A percentile compares a stretch with the other conserved stretches of the same genome.
These are phyloP conservation scores for Tenthredo scrophulariae DNA, from an alignment of 2,888 invertebrate genomes.

Conservation along the genomic window DNA sequence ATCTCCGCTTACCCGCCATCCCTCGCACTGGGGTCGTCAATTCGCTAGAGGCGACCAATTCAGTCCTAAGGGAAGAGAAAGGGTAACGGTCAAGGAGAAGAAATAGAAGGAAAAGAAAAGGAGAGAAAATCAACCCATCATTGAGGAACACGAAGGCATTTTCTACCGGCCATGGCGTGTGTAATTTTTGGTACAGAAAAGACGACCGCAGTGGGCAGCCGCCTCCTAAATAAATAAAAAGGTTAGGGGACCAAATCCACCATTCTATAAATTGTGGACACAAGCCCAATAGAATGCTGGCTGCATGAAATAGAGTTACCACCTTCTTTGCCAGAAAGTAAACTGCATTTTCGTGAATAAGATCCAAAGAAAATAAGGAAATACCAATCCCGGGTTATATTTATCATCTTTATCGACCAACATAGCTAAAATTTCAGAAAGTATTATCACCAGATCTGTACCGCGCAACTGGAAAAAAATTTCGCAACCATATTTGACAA, in stretches of 20 bases:
- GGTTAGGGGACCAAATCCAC: conserved; percentile 46
- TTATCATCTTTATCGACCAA: neutral
- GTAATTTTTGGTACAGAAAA: conserved; percentile 51
- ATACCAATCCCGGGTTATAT: neutral
- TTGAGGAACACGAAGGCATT: conserved; percentile 47
- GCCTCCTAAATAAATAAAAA: conserved; percentile 50
- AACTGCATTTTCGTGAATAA: conserved; percentile 4
- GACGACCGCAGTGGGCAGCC: conserved; percentile 47
- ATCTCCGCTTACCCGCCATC: neutral
- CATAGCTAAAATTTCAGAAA: neutral
- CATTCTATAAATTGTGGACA: conserved; percentile 49
- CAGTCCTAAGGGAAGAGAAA: conserved; percentile 41
- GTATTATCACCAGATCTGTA: neutral
- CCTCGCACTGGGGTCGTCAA: conserved; percentile 23
- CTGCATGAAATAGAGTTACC: conserved; percentile 32
- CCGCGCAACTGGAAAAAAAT: neutral
- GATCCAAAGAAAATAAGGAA: neutral
- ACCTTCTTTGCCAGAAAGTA: conserved; percentile 15
- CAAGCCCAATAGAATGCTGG: conserved; percentile 28
- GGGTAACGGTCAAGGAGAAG: conserved; percentile 44
- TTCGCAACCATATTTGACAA: neutral
- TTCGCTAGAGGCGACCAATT: conserved; percentile 32
- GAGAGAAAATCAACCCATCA: conserved; percentile 44
- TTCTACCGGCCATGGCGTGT: conserved; percentile 26
- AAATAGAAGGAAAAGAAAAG: conserved; percentile 27